phyloP scores from a whole-genome alignment of 2,797 vertebrate species.

The Aratinga solstitialis region DNA sequence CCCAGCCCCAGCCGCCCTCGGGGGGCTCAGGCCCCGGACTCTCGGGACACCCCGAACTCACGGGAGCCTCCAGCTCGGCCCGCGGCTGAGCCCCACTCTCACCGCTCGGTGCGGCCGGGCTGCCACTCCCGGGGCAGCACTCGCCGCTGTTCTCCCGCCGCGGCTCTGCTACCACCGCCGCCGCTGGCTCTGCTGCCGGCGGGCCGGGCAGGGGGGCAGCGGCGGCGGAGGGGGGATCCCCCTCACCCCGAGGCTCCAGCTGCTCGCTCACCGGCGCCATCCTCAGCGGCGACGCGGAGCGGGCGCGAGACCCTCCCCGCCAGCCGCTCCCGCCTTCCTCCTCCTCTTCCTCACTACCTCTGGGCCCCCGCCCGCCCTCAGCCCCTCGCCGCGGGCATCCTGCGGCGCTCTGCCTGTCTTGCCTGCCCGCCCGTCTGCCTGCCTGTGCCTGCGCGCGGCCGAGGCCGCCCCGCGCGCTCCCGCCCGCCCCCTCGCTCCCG shows the following conservation, averaged over 20 bases:
- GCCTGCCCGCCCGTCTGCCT: accelerated
- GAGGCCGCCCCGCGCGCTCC: neutral
- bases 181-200: neutral
- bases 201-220: neutral
- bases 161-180: neutral
- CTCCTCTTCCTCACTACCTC: neutral
- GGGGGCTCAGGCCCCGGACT: constrained; percentile 71
- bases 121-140: neutral
- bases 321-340: neutral
- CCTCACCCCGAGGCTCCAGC: neutral
- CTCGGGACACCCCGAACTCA: neutral
- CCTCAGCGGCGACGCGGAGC: neutral
- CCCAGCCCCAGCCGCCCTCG: constrained; percentile 96
- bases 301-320: neutral
- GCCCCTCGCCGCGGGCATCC: neutral
- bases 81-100: neutral
- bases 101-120: neutral
- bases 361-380: neutral
- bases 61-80: neutral
- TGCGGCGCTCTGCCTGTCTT: neutral
- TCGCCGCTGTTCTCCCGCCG: neutral
- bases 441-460: accelerated
- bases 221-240: neutral
- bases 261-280: constrained; percentile 53
- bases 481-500: neutral